Evolutionary conservation across 2,888 invertebrate species (phyloP), one percentile per base, ranked within the genome.

Genomic region (Lochmaea capreae): DNA sequence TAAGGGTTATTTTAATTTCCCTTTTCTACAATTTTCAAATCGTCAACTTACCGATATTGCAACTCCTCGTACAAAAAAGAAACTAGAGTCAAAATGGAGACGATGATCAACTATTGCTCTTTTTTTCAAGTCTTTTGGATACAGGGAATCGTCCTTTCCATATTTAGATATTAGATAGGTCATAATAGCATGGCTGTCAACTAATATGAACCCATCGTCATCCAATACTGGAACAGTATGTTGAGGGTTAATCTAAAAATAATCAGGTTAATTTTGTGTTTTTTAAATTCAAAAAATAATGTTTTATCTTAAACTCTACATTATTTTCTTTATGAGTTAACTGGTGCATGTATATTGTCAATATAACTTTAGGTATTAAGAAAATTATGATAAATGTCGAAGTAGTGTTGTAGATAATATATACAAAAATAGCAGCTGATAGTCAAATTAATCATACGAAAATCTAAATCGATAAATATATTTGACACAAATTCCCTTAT

Each of bases 221-320:
- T 89, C 88, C 54, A 91, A 84, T 9, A 89, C 89, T 11, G 91
- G 91, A 61, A 91, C 84, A 61, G 89, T 89, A 79, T 89, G 90
- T 78, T 88, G 88, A 0, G 90, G 90, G 66, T 81, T 81, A n/a
- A 80, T 70, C 81, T 81, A 71, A 42, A 78, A 75, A 77, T 39
- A 42, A 22, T 5, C 16, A 16, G 9, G n/a, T n/a, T n/a, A n/a
- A n/a, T n/a, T n/a, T n/a, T n/a, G n/a, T n/a, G n/a, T n/a, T n/a
- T 16, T 16, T 16, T 16, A 52, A 16, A 16, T 49, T 14, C 12
- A 12, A n/a, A 49, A 49, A 49, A n/a, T n/a, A n/a, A n/a, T n/a
- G n/a, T n/a, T n/a, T n/a, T n/a, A n/a, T n/a, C n/a, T n/a, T n/a
- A n/a, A n/a, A n/a, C n/a, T n/a, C 9, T n/a, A n/a, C 12, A n/a